Evolutionary conservation across 1,140 invertebrate genomes (phyloP).

Genomic region (Aphaenogaster rudis): DNA sequence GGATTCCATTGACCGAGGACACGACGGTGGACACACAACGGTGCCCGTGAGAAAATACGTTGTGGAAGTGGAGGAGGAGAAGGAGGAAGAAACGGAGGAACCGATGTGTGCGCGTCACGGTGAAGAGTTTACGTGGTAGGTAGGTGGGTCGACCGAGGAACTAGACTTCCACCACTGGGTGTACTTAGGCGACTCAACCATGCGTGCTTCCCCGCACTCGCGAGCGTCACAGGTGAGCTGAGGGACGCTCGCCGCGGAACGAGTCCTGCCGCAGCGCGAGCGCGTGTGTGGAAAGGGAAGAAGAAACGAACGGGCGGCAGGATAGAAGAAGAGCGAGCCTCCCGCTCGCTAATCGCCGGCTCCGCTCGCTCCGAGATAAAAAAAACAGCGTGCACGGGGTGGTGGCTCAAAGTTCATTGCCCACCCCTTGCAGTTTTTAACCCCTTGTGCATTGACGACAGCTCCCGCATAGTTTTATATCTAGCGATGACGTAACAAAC

Average conservation of each 20-base stretch:
- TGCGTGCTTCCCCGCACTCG: conserved; percentile 71
- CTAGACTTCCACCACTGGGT: conserved; percentile 63
- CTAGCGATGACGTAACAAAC: background rate
- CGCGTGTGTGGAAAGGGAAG: conserved; percentile 26
- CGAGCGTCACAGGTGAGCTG: conserved; percentile 72
- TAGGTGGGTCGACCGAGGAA: conserved; percentile 67
- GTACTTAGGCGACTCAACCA: conserved; percentile 70
- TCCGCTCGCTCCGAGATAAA: conserved; percentile 1
- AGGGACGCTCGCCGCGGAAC: conserved; percentile 43
- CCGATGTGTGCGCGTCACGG: conserved; percentile 49
- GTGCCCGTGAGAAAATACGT: conserved; percentile 72
- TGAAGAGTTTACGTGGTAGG: conserved; percentile 52
- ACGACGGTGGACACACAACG: conserved; percentile 57
- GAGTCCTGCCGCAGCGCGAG: conserved; percentile 17
- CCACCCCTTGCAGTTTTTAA: conserved; percentile 17
- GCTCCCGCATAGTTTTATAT: background rate
- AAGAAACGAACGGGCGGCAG: background rate
- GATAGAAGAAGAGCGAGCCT: conserved; percentile 15
- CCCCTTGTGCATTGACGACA: background rate
- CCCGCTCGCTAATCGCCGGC: conserved; percentile 22
- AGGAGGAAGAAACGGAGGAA: conserved; percentile 20
- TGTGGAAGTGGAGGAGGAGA: conserved; percentile 45
- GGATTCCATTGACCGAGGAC: conserved; percentile 54
- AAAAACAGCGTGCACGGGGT: background rate
- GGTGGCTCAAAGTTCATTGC: background rate